Evolutionary conservation across 2,113 vertebrate species (phyloP).

Genomic region (Silurus meridionalis): DNA sequence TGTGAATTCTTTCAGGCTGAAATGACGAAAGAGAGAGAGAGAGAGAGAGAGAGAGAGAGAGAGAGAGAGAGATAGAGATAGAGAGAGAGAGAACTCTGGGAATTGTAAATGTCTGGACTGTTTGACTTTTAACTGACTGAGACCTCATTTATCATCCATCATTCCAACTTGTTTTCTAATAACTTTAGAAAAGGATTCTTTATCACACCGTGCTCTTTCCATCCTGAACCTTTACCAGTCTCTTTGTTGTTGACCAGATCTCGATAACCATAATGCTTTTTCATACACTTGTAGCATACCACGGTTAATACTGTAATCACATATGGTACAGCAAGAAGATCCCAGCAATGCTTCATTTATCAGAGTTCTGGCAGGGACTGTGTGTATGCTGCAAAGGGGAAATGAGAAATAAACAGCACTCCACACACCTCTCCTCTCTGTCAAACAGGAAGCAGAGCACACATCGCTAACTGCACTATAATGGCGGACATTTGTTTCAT

Average conservation of each 20-base stretch:
- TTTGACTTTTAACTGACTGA: slow-evolving; percentile 36
- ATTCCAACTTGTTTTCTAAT: background rate
- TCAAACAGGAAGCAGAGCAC: slow-evolving; percentile 49
- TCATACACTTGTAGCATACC: background rate
- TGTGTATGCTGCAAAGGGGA: slow-evolving; percentile 48
- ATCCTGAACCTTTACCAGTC: background rate
- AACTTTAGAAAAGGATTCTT: background rate
- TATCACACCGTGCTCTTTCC: background rate
- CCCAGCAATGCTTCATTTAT: slow-evolving; percentile 37
- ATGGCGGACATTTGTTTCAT: slow-evolving; percentile 6
- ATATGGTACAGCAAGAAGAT: background rate
- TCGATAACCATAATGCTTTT: background rate
- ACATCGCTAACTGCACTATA: slow-evolving; percentile 22
- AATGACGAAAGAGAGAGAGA: background rate
- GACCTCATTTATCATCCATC: slow-evolving; percentile 18
- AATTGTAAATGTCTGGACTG: slow-evolving; percentile 35
- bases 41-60: slow-evolving; percentile 4
- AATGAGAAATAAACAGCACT: slow-evolving; percentile 56
- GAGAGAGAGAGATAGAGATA: background rate
- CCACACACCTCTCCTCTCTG: slow-evolving; percentile 43
- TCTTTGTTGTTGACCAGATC: background rate
- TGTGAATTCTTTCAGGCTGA: slow-evolving; percentile 29
- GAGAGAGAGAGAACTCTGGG: slow-evolving; percentile 35
- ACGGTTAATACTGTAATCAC: slow-evolving; percentile 1
- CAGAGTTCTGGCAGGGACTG: slow-evolving; percentile 40